phyloP scores from a whole-genome alignment of 1,140 invertebrate species.

The Neodiprion lecontei region DNA sequence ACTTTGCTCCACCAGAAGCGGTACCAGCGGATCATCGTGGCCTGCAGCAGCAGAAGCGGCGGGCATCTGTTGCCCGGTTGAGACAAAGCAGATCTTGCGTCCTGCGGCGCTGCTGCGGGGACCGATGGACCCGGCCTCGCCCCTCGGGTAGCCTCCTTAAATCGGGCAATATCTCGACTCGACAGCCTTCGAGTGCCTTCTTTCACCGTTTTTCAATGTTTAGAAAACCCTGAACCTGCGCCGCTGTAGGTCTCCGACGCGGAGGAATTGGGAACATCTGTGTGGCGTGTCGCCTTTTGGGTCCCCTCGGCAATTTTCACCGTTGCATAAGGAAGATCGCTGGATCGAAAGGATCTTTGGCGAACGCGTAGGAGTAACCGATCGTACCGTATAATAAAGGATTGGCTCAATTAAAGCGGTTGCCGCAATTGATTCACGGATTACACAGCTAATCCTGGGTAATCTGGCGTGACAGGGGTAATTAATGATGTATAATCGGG shows the following conservation, averaged over 20 bases:
- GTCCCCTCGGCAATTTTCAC: not conserved
- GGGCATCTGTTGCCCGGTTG: constrained; percentile 44
- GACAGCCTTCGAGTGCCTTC: not conserved
- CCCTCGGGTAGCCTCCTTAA: not conserved
- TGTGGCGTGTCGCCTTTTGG: not conserved
- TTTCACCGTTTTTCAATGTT: not conserved
- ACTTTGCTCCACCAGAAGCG: not conserved
- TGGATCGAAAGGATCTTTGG: too few species aligned
- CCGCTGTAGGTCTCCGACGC: not conserved
- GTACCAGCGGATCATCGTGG: not conserved
- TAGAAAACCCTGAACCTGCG: too few species aligned
- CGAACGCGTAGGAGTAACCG: too few species aligned
- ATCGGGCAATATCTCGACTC: not conserved
- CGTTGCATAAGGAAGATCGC: too few species aligned
- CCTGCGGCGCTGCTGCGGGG: not conserved
- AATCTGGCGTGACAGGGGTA: too few species aligned
- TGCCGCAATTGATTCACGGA: too few species aligned
- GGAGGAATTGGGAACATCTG: not conserved
- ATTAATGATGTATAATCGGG: too few species aligned
- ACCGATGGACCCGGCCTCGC: not conserved
- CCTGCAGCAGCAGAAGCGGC: constrained; percentile 29
- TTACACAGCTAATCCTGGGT: too few species aligned
- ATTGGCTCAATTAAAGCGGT: too few species aligned
- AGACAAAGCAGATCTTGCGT: constrained; percentile 42
- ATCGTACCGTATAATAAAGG: too few species aligned